Evolutionary conservation across 2,113 vertebrate species (phyloP), one percentile per base, ranked within the genome.

Genomic region (Puffinus mauretanicus): DNA sequence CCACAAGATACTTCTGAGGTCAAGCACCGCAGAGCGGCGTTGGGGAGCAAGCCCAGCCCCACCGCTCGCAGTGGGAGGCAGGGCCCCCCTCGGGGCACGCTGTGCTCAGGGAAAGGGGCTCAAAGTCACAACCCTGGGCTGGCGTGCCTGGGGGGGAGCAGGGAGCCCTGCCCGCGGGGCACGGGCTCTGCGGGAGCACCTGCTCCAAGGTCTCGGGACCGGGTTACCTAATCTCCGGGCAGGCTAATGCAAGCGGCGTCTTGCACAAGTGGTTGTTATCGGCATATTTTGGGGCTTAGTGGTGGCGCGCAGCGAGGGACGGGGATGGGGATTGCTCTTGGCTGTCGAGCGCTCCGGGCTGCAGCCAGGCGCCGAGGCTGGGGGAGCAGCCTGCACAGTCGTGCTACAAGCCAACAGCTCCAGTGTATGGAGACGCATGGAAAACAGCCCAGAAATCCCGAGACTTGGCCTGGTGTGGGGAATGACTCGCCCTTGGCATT

Each of bases 11-110:
- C 30, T 38, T 7, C 40, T 6, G 66, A 20, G 62, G 32, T 1
- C 46, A 8, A 5, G 61, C 38, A 49, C 18, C 3, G 4, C 36
- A 17, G 22, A 67, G 30, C 52, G 38, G 24, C 20, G 9, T 0
- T 0, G 2, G 22, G 21, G n/a, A 18, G 30, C 0, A 2, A 61
- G 84, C 20, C 3, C 61, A 61, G 58, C 55, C 38, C 44, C 61
- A 2, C 1, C 0, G 1, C n/a, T 16, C 2, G 1, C n/a, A 22
- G 46, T 10, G 34, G 1, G 29, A 10, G 38, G 29, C 29, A 6
- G 32, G 36, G 30, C 36, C 30, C 64, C 40, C 10, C n/a, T 11
- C 16, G 4, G 57, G 61, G 29, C 49, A 1, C 1, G 0, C n/a
- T 2, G 27, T 16, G n/a, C 38, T 22, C 34, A 4, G 46, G 58